A percentile compares a stretch with the other conserved stretches of the same genome.
These are phyloP conservation scores for Nautilus pompilius DNA, from an alignment of 1,140 invertebrate genomes.

Conservation along the genomic window DNA sequence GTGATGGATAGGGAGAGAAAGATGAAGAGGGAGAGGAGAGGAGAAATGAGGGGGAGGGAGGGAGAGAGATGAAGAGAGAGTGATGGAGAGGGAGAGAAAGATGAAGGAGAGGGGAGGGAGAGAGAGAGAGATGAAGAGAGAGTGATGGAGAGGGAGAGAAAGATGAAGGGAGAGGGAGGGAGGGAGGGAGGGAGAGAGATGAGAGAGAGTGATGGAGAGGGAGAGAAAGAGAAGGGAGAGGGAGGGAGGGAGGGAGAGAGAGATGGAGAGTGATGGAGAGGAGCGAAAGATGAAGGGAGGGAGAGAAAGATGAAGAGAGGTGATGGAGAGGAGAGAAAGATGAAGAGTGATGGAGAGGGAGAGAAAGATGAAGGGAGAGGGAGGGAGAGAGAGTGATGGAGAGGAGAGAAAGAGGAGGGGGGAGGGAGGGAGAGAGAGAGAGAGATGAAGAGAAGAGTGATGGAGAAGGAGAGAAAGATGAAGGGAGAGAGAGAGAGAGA, in stretches of 20 bases:
- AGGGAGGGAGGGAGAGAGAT: no score
- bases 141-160: no score
- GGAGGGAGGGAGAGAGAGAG: neutral
- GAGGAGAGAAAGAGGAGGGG: neutral
- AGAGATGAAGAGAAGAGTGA: neutral
- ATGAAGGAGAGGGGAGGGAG: no score
- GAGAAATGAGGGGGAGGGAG: neutral
- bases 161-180: no score
- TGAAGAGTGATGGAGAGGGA: slow-evolving; percentile 61
- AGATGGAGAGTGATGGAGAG: neutral
- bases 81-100: no score
- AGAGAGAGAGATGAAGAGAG: no score
- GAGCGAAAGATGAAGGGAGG: neutral
- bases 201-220: no score
- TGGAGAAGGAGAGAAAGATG: neutral
- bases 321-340: slow-evolving; percentile 74
- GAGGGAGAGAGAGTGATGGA: neutral
- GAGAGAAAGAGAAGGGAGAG: neutral
- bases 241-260: no score
- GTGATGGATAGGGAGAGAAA: no score
- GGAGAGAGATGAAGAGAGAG: neutral
- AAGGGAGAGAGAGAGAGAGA: neutral
- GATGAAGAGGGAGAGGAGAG: neutral
- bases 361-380: slow-evolving; percentile 4
- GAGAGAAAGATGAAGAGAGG: slow-evolving; percentile 65